Conservation (phyloP, 2,888 invertebrate genomes). For the Ectemnius continuus region DNA sequence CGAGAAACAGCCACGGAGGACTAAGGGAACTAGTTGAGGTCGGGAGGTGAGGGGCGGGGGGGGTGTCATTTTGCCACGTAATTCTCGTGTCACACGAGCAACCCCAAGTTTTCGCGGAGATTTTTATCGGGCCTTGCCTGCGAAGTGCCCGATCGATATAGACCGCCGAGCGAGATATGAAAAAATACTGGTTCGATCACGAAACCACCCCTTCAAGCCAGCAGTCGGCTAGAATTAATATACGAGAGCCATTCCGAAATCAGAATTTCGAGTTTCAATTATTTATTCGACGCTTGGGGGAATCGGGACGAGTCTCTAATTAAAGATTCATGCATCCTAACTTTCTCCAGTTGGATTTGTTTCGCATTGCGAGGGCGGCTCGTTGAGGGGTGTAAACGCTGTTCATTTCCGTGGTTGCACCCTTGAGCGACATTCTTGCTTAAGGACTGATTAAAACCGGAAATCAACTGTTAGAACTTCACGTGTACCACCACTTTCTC, state of each 20-base stretch:
- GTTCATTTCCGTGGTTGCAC: conserved; percentile 45
- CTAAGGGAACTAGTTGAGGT: neutral
- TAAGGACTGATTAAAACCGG: conserved; percentile 66
- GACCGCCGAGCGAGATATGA: conserved; percentile 28
- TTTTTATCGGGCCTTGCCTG: conserved; percentile 48
- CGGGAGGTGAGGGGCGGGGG: conserved; percentile 18
- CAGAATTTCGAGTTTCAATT: conserved; percentile 16
- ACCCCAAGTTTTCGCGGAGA: conserved; percentile 51
- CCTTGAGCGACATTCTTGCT: conserved; percentile 51
- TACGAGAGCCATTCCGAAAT: too few species aligned
- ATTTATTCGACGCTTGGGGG: too few species aligned
- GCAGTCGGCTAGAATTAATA: conserved; percentile 20
- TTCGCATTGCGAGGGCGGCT: neutral
- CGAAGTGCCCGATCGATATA: conserved; percentile 52
- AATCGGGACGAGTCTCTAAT: too few species aligned
- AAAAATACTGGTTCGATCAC: neutral
- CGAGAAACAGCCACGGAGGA: conserved; percentile 28
- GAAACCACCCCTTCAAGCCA: too few species aligned
- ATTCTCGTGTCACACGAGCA: conserved; percentile 57
- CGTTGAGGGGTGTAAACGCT: neutral
- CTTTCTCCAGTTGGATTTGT: too few species aligned
- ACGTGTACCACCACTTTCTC: conserved; percentile 15
- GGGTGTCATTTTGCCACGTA: conserved; percentile 48
- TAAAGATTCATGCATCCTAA: too few species aligned
- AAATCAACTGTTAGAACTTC: conserved; percentile 61